Base-by-base conservation (phyloP, 2,113 vertebrate species). In the Echinops telfairi region DNA sequence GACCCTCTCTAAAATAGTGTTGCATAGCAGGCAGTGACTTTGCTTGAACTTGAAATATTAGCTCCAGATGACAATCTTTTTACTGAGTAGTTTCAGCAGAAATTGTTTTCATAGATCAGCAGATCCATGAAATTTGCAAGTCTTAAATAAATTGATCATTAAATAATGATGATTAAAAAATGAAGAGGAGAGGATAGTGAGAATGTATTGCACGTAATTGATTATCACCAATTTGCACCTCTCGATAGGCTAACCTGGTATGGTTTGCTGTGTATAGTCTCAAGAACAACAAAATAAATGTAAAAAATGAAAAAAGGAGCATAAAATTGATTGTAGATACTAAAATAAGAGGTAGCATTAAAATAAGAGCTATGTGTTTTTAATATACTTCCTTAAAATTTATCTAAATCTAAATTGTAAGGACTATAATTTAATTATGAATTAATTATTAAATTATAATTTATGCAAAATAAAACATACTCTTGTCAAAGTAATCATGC, bases 311-410 rank as follows among this genome's bases (percentile, higher is more conserved):
- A 5, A 5, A 47, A 47, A 47, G 10, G 43, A 47, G 43, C 43
- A 47, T 47, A 47, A 47, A 62, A 62, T 62, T 62, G 22, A 22
- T 25, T 62, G 20, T 40, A 80, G 23, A 77, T 2, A 66, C 27
- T 79, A 47, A 89, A 10, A 77, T 81, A 94, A 83, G 5, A 86
- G 4, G 68, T 90, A 31, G 64, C 68, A 80, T 79, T 33, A 60
- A 78, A 43, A 76, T 80, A 4, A 66, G 1, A 64, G n/a, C 22
- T 66, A 2, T 75, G 7, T 77, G 9, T n/a, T 85, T 92, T 87
- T 71, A 95, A 92, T 8, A 70, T 80, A 20, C 2, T 57, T 89
- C 71, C 38, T 57, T 23, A 80, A 15, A n/a, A n/a, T 83, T 95
- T 83, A 83, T 68, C 22, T 64, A 66, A 92, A 76, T 36, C 73